Base-by-base conservation (phyloP, 2,797 vertebrate genomes). In the Scolopax rusticola region DNA sequence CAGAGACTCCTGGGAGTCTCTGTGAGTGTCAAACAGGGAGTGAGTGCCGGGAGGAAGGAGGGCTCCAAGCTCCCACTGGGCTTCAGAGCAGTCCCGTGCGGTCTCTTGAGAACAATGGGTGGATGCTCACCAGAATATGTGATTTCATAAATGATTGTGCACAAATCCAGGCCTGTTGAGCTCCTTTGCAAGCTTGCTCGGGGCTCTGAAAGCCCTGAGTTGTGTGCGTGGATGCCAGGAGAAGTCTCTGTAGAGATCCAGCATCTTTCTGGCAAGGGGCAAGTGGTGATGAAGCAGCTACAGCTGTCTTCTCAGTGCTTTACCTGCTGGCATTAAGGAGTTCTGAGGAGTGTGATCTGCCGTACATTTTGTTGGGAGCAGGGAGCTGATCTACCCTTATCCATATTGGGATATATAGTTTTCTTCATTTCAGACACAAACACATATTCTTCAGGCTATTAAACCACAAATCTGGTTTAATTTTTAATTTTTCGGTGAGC, bases 11-110 rank as follows among this genome's bases (percentile, higher is more conserved):
- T 54, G 70, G 38, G 63, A 84, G 32, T 12, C 15, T 64, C 45
- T n/a, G 4, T 6, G 23, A 38, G 32, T 48, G n/a, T 53, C 40
- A 45, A 57, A 47, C 53, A 24, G 25, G 13, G 53, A 68, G 61
- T 32, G 50, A 81, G 43, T 12, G 27, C 47, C 41, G 59, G 53
- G 61, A 36, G 27, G 30, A 71, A 61, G 65, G 47, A 84, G 69
- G 28, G 50, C 33, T 60, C 36, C n/a, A 15, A 33, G 57, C 50
- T 61, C 40, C 61, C 56, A 8, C 30, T 8, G 21, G 25, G 28
- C 18, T 75, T 69, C 65, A 73, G 65, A 30, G 54, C 40, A 71
- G 32, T 75, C 50, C 48, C 0, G 0, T 3, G 0, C 16, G 40
- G 36, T 60, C 15, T 47, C 77, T 50, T 50, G 59, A 56, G 48